These are phyloP conservation scores for Cataglyphis altisquamis DNA, from an alignment of 2,888 invertebrate species.

Conservation along the genomic window DNA sequence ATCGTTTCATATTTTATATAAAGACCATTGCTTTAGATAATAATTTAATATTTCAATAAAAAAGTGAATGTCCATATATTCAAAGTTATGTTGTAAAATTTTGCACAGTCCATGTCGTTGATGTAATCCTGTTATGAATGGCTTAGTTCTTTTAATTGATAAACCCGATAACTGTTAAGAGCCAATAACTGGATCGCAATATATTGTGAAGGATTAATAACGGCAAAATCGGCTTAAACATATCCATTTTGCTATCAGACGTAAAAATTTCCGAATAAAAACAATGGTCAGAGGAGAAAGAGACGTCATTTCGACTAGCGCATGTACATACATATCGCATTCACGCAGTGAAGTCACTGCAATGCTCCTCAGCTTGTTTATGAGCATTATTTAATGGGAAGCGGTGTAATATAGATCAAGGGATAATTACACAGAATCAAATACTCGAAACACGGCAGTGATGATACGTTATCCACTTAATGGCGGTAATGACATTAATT, in stretches of 20 bases:
- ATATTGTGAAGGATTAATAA: constrained; percentile 49
- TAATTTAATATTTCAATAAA: constrained; percentile 17
- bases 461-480: constrained; percentile 38
- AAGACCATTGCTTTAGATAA: constrained; percentile 11
- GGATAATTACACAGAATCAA: constrained; percentile 40
- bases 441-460: constrained; percentile 24
- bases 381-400: constrained; percentile 19
- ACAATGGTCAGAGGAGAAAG: background rate
- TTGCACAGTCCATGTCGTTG: constrained; percentile 18
- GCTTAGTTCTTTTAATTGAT: constrained; percentile 51
- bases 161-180: constrained; percentile 44
- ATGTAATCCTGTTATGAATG: constrained; percentile 47
- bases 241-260: background rate
- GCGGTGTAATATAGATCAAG: constrained; percentile 26
- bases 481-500: constrained; percentile 40
- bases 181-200: constrained; percentile 42
- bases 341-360: background rate
- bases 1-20: background rate
- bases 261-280: constrained; percentile 25
- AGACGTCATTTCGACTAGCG: constrained; percentile 18
- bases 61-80: background rate
- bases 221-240: constrained; percentile 38
- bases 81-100: constrained; percentile 24
- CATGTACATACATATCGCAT: background rate
- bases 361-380: background rate